phyloP scores from a whole-genome alignment of 2,113 vertebrate species.

The Amblyopsis rosae region DNA sequence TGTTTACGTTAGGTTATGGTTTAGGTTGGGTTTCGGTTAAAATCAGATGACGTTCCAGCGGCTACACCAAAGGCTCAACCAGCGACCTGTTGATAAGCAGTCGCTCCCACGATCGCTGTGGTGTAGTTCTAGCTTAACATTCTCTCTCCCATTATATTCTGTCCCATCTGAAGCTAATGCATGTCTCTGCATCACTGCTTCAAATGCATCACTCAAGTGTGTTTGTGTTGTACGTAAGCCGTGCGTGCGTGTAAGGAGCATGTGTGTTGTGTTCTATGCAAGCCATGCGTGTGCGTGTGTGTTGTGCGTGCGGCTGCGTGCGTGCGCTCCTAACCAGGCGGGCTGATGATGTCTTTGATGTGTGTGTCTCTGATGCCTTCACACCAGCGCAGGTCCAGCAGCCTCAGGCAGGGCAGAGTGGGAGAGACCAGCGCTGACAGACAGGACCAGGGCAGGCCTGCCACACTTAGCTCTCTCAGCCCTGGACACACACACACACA shows the following conservation, averaged over 20 bases:
- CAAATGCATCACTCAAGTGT: too few species aligned
- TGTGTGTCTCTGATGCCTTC: conserved; percentile 92
- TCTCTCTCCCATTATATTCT: background rate
- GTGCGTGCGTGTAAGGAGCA: background rate
- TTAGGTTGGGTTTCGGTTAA: too few species aligned
- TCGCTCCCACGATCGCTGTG: too few species aligned
- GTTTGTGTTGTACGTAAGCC: too few species aligned
- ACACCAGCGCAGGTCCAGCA: conserved; percentile 96
- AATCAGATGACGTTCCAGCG: too few species aligned
- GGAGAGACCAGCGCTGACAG: conserved; percentile 90
- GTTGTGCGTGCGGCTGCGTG: background rate
- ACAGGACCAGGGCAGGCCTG: conserved; percentile 91
- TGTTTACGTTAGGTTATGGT: too few species aligned
- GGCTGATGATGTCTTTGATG: conserved; percentile 88
- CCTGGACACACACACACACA: conserved; percentile 70
- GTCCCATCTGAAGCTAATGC: too few species aligned
- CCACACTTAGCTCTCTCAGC: conserved; percentile 89
- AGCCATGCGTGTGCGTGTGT: background rate
- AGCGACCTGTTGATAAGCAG: too few species aligned
- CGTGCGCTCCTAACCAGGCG: conserved; percentile 69
- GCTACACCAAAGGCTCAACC: too few species aligned
- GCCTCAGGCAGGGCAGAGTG: conserved; percentile 89
- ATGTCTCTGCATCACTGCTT: too few species aligned
- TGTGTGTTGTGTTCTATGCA: background rate
- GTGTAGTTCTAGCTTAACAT: too few species aligned